phyloP scores from a whole-genome alignment of 2,888 invertebrate genomes.

The Hirtodrosophila confusa region DNA sequence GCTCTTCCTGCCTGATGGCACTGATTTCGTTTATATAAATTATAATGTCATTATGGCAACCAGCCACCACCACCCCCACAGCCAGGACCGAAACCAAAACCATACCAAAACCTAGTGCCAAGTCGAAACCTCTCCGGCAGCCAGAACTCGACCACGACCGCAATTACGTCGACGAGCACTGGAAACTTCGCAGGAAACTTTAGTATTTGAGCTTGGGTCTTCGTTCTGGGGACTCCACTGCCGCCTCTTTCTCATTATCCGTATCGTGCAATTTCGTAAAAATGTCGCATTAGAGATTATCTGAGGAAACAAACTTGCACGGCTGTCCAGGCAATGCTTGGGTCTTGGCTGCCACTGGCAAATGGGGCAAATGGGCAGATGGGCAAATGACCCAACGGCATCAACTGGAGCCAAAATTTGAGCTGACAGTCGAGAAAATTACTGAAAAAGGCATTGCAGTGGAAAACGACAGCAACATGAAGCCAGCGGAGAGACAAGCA shows the following conservation, averaged over 20 bases:
- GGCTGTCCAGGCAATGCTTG: slow-evolving; percentile 30
- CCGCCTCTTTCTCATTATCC: slow-evolving; percentile 77
- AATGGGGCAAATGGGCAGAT: slow-evolving; percentile 22
- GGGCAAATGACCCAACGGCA: slow-evolving; percentile 70
- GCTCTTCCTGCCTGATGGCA: slow-evolving; percentile 39
- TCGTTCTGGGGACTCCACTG: slow-evolving; percentile 12
- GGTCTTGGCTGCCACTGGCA: slow-evolving; percentile 12
- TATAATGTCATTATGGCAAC: slow-evolving; percentile 82
- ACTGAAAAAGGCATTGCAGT: slow-evolving; percentile 77
- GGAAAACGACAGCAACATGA: slow-evolving; percentile 63
- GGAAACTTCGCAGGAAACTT: slow-evolving; percentile 45
- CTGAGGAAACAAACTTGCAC: slow-evolving; percentile 79
- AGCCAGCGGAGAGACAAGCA: slow-evolving; percentile 16
- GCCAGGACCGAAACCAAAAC: too few species aligned
- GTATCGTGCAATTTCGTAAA: slow-evolving; percentile 81
- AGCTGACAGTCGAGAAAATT: slow-evolving; percentile 78
- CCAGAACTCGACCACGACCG: slow-evolving; percentile 47
- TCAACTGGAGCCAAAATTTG: slow-evolving; percentile 73
- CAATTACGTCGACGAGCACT: slow-evolving; percentile 63
- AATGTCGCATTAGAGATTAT: slow-evolving; percentile 82
- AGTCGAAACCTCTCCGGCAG: slow-evolving; percentile 23
- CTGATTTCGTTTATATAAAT: slow-evolving; percentile 82
- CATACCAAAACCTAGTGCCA: background rate
- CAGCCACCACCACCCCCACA: slow-evolving; percentile 51
- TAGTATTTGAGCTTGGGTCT: slow-evolving; percentile 20